Conservation (phyloP, 2,888 invertebrate species). For the Heliothis peltigera region DNA sequence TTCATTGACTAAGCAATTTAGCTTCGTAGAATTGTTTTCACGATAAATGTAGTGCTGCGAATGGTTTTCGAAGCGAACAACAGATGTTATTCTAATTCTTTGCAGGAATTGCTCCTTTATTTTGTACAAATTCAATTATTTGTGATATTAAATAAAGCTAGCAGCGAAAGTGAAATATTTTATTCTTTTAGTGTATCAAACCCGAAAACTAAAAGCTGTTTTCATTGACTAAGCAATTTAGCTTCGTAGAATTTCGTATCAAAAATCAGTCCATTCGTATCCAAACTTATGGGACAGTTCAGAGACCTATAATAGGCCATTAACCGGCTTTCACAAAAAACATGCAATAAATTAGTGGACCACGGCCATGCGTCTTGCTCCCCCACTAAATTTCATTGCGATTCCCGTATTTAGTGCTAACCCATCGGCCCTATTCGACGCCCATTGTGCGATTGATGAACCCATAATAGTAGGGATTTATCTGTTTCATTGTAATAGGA, state of each 20-base stretch:
- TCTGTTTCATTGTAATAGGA: constrained; percentile 55
- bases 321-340: constrained; percentile 85
- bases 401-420: constrained; percentile 66
- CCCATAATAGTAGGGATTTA: constrained; percentile 64
- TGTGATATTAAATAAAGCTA: constrained; percentile 46
- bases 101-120: too few relatives aligned
- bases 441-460: constrained; percentile 65
- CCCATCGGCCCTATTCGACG: constrained; percentile 60
- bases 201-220: constrained; percentile 32
- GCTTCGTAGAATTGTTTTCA: background rate
- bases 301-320: constrained; percentile 85
- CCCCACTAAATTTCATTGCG: constrained; percentile 74
- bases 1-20: background rate
- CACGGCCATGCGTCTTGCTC: constrained; percentile 82
- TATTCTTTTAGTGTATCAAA: constrained; percentile 36
- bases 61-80: too few relatives aligned
- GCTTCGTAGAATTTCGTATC: background rate
- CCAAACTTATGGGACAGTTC: constrained; percentile 77
- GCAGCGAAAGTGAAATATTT: constrained; percentile 18
- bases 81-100: too few relatives aligned
- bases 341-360: constrained; percentile 84
- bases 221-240: background rate
- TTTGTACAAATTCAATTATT: too few relatives aligned
- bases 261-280: constrained; percentile 34
- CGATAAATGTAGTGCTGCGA: too few relatives aligned